phyloP scores from a whole-genome alignment of 2,113 vertebrate genomes.

The Condylura cristata region DNA sequence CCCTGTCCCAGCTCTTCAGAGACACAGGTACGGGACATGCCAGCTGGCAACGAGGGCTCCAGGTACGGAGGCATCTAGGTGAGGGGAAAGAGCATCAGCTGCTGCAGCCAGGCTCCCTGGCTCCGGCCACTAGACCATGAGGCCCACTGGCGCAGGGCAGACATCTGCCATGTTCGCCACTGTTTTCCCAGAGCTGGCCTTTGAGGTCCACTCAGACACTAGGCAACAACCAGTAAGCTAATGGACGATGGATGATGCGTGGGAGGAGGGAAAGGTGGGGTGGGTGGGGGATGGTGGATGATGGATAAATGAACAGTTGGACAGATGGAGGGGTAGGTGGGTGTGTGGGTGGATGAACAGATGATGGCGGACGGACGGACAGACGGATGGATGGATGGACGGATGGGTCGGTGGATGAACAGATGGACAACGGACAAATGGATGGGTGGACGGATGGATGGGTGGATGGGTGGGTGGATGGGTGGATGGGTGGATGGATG shows the following conservation, averaged over 20 bases:
- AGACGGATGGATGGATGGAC: too few relatives aligned
- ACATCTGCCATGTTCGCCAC: neutral
- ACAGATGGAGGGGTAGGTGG: neutral
- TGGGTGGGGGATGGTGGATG: too few relatives aligned
- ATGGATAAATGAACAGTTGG: too few relatives aligned
- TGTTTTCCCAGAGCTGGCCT: neutral
- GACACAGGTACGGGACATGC: neutral
- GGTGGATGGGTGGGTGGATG: too few relatives aligned
- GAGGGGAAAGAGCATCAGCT: neutral
- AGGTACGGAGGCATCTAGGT: neutral
- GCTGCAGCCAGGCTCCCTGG: neutral
- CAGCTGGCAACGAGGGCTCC: neutral
- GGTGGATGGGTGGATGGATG: neutral
- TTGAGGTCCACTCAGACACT: neutral
- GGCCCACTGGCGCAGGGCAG: neutral
- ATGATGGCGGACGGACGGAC: too few relatives aligned
- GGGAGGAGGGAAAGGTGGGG: too few relatives aligned
- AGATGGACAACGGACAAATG: too few relatives aligned
- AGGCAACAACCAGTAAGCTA: neutral
- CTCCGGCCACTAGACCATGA: neutral
- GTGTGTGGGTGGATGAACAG: accelerated
- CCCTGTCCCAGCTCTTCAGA: neutral
- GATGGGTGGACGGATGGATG: too few relatives aligned
- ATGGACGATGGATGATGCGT: neutral
- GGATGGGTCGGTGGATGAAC: neutral